Evolutionary conservation across 2,113 vertebrate species (phyloP).

Genomic region (Chamaea fasciata): DNA sequence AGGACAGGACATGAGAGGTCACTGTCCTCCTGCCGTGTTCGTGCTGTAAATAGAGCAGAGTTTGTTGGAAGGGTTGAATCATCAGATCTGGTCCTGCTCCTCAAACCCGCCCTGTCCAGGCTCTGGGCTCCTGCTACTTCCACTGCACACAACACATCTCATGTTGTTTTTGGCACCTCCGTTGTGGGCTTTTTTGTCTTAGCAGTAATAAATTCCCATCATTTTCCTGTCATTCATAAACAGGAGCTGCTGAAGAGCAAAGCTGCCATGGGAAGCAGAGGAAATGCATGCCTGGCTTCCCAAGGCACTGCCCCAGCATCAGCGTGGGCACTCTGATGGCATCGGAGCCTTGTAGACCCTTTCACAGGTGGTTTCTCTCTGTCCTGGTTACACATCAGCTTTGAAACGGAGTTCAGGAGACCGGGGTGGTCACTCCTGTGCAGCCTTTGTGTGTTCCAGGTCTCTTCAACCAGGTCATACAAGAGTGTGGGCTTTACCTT

Average conservation of each 20-base stretch:
- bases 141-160: not conserved
- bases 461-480: not conserved
- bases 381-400: not conserved
- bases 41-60: not conserved
- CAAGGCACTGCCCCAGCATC: not conserved
- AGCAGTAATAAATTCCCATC: not conserved
- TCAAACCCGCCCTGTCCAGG: accelerated
- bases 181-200: not conserved
- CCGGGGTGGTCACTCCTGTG: not conserved
- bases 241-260: not conserved
- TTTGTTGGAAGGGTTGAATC: not conserved
- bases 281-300: not conserved
- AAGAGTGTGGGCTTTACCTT: not conserved
- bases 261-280: not conserved
- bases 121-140: not conserved
- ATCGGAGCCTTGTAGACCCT: not conserved
- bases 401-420: not conserved
- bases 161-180: not conserved
- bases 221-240: not conserved
- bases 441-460: not conserved
- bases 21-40: not conserved
- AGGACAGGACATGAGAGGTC: not conserved
- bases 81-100: not conserved
- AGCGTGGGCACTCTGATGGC: not conserved
- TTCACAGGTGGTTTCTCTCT: not conserved